A percentile compares a stretch with the other conserved stretches of the same genome.
These are phyloP conservation scores for Papilio dardanus DNA, from an alignment of 1,140 invertebrate genomes.

Conservation along the genomic window DNA sequence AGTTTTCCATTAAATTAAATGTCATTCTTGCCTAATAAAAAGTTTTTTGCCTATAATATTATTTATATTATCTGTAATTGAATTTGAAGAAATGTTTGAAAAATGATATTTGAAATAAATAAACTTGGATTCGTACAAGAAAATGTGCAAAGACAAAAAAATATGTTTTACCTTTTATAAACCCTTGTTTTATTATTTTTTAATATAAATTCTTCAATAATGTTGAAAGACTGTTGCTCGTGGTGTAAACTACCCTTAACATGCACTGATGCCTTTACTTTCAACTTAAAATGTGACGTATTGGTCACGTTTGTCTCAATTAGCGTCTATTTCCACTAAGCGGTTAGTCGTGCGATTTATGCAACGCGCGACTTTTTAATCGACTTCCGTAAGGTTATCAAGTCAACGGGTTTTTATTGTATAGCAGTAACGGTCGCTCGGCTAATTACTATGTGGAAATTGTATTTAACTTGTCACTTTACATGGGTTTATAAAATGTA, in stretches of 20 bases:
- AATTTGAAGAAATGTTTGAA: too few species aligned
- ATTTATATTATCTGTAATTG: not conserved
- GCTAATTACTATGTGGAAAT: not conserved
- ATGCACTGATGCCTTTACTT: slow-evolving; percentile 37
- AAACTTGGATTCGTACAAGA: not conserved
- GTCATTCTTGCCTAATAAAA: not conserved
- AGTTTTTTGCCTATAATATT: not conserved
- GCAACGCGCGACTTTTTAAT: not conserved
- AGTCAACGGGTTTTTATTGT: too few species aligned
- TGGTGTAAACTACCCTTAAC: slow-evolving; percentile 35
- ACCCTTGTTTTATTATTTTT: not conserved
- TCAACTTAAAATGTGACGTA: slow-evolving; percentile 39
- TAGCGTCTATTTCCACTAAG: slow-evolving; percentile 13
- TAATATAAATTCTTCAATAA: too few species aligned
- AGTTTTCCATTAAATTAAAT: not conserved
- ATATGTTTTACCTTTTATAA: not conserved
- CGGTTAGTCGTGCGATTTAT: not conserved
- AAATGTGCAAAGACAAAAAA: slow-evolving; percentile 8
- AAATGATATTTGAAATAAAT: not conserved
- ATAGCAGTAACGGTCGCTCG: not conserved
- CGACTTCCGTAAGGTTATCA: too few species aligned
- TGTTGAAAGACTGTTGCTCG: slow-evolving; percentile 38
- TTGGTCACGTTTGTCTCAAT: slow-evolving; percentile 32
- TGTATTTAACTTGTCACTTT: not conserved
- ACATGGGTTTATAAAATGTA: not conserved